phyloP scores from a whole-genome alignment of 2,113 vertebrate species.

The Istiophorus platypterus region DNA sequence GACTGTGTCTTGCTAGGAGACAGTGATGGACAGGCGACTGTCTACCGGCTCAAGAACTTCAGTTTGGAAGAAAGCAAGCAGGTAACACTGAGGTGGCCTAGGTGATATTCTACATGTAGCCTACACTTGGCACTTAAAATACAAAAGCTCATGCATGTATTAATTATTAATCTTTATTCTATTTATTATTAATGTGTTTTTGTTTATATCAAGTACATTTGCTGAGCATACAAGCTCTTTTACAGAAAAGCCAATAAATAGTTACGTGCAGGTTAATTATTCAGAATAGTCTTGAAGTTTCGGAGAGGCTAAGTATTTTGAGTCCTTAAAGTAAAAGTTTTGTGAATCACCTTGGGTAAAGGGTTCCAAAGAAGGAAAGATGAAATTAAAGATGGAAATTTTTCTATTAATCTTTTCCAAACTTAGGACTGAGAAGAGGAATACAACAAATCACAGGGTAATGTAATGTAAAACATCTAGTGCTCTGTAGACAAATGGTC shows the following conservation, averaged over 20 bases:
- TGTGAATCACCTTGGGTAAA: too few species aligned
- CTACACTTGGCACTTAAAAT: background rate
- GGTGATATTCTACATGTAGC: background rate
- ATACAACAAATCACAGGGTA: too few species aligned
- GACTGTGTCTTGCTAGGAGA: conserved; percentile 90
- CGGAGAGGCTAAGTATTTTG: too few species aligned
- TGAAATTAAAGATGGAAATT: too few species aligned
- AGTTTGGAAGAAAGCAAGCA: conserved; percentile 33
- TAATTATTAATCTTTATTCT: background rate
- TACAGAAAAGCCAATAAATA: background rate
- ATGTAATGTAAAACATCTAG: too few species aligned
- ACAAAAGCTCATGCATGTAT: background rate
- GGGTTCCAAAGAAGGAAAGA: too few species aligned
- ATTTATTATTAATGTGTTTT: background rate
- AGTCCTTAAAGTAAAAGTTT: too few species aligned
- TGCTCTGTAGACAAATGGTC: background rate
- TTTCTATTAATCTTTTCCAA: too few species aligned
- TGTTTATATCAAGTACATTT: background rate
- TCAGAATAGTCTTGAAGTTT: background rate
- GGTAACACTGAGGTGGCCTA: conserved; percentile 75
- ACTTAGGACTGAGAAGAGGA: too few species aligned
- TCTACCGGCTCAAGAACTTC: conserved; percentile 87
- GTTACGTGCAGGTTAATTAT: background rate
- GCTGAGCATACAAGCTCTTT: background rate
- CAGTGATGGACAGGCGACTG: conserved; percentile 84